A percentile compares a stretch with the other conserved stretches of the same genome.
phyloP scores from a whole-genome alignment of 2,888 invertebrate species.

The Gasteruption jaculator region DNA sequence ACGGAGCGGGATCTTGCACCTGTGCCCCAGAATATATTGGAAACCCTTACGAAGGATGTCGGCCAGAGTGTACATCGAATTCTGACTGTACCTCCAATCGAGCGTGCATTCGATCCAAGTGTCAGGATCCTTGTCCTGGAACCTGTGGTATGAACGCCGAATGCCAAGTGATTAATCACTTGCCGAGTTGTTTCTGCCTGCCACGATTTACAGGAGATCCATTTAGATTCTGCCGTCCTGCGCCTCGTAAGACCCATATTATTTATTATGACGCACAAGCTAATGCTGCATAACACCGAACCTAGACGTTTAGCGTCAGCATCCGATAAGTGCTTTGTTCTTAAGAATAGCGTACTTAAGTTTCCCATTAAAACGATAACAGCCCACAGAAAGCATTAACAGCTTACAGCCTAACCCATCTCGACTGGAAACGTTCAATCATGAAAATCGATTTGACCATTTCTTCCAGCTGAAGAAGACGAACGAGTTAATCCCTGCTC shows the following conservation, averaged over 20 bases:
- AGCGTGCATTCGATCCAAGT: conserved; percentile 71
- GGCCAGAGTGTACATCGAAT: conserved; percentile 75
- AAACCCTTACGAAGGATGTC: conserved; percentile 65
- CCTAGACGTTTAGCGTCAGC: too few species aligned
- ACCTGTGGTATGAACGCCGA: conserved; percentile 61
- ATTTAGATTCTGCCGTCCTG: conserved; percentile 31
- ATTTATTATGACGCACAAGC: too few species aligned
- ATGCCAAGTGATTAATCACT: conserved; percentile 51
- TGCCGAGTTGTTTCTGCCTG: conserved; percentile 49
- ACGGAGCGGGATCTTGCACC: conserved; percentile 55
- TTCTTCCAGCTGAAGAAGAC: conserved; percentile 27
- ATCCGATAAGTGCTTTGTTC: too few species aligned
- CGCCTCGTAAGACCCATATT: too few species aligned
- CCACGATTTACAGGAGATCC: conserved; percentile 40
- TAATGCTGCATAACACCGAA: too few species aligned
- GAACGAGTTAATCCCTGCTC: conserved; percentile 41
- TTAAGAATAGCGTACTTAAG: too few species aligned
- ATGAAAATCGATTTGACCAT: too few species aligned
- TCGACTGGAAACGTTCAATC: too few species aligned
- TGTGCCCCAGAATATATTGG: conserved; percentile 61
- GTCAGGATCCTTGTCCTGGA: conserved; percentile 66
- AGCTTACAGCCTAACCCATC: too few species aligned
- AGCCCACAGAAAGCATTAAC: too few species aligned
- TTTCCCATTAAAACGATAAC: too few species aligned
- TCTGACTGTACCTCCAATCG: conserved; percentile 70